Conservation (phyloP, 2,888 invertebrate genomes). For the Notodonta ziczac region DNA sequence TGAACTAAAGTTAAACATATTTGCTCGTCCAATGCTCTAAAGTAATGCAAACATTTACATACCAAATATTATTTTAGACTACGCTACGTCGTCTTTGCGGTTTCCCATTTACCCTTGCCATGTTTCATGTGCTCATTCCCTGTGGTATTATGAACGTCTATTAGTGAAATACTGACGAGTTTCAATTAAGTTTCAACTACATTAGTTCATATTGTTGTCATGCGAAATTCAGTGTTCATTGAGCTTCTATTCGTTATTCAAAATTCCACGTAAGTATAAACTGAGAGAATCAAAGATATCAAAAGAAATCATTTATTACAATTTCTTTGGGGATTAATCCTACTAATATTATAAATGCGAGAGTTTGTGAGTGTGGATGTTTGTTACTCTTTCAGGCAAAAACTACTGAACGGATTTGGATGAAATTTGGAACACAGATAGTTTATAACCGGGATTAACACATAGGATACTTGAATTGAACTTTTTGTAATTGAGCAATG, state of each 20-base stretch:
- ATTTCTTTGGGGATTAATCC: too few relatives aligned
- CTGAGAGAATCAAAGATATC: too few relatives aligned
- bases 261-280: not conserved
- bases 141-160: not conserved
- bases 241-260: not conserved
- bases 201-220: not conserved
- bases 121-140: not conserved
- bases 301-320: too few relatives aligned
- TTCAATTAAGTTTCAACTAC: not conserved
- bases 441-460: too few relatives aligned
- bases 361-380: too few relatives aligned
- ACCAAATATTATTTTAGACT: not conserved
- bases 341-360: too few relatives aligned
- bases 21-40: slow-evolving; percentile 5
- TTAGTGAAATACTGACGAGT: not conserved
- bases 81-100: not conserved
- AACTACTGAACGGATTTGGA: too few relatives aligned
- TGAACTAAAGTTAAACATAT: slow-evolving; percentile 3
- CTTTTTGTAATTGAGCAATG: too few relatives aligned
- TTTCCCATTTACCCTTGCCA: not conserved
- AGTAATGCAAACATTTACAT: not conserved
- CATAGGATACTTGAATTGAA: too few relatives aligned
- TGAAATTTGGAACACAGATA: too few relatives aligned
- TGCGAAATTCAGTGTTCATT: not conserved
- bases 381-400: too few relatives aligned